Percentiles rank a stretch among this genome's conserved stretches.
phyloP scores from a whole-genome alignment of 1,140 invertebrate genomes.

The Penaeus chinensis region DNA sequence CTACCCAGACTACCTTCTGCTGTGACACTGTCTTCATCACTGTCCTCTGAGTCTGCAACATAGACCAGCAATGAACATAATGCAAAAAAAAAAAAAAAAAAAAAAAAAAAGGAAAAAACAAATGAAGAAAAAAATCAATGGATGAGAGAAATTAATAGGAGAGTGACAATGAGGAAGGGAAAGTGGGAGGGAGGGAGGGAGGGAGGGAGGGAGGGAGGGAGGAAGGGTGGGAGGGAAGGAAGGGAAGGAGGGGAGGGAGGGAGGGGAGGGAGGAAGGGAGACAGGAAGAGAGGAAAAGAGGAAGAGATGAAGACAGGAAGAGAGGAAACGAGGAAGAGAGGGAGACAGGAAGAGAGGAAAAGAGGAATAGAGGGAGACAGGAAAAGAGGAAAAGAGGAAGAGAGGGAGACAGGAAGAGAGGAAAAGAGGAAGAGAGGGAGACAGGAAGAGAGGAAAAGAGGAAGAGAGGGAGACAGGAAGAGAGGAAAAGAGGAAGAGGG shows the following conservation, averaged over 20 bases:
- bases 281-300: background rate
- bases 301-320: no score
- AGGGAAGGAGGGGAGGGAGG: no score
- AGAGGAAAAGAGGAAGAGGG: no score
- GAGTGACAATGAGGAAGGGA: background rate
- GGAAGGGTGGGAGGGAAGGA: background rate
- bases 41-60: slow-evolving; percentile 62
- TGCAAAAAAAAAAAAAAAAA: slow-evolving; percentile 4
- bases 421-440: no score
- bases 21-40: slow-evolving; percentile 63
- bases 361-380: no score
- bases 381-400: no score
- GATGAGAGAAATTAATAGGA: background rate
- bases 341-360: no score
- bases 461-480: no score
- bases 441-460: no score
- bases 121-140: background rate
- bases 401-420: no score
- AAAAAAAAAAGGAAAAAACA: background rate
- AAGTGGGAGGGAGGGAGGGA: background rate
- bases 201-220: background rate
- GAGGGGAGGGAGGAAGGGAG: no score
- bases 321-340: no score
- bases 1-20: slow-evolving; percentile 62
- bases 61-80: background rate